Evolutionary conservation across 1,140 invertebrate genomes (phyloP), one percentile per base, ranked within the genome.

Genomic region (Harlomillsia oculata): DNA sequence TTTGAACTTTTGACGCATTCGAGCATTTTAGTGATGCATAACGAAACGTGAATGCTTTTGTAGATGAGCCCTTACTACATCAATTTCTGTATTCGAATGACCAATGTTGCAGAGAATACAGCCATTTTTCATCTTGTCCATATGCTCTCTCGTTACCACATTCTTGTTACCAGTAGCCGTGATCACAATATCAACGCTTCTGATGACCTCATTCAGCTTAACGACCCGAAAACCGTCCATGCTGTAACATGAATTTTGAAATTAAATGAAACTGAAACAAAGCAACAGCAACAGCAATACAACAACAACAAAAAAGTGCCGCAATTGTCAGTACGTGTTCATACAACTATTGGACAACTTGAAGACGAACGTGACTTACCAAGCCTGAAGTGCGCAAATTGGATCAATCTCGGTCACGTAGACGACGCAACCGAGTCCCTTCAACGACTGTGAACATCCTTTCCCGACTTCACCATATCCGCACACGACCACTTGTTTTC

Each of bases 381-480:
- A 92, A 3, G 92, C 94, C 76, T 97, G 95, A 36, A 97, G 76
- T 44, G 93, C 94, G 75, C 94, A 97, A 66, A 98, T 97, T 1
- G 95, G 94, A 77, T 98, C 94, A 63, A 98, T 95, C 77, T 98
- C 95, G 43, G 94, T 96, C 16, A 98, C 88, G 71, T 91, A 95
- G 37, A 84, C 89, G 67, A 94, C 85, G 74, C 89, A 89, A 18
- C 94, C 94, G 46, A 97, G 77, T 1, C 90, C 92, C 72, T 95
- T 95, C 5, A 98, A 74, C 2, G 93, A 90, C 71, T 94, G 88
- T 67, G 88, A 90, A 75, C 93, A 97, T 5, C 94, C 93, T 77
- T 98, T 97, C 21, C 95, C 95, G 29, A 98, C 94, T 78, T 97
- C 92, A 3, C 95, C 94, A 71, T 97, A 98, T 8, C 95, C 94